These are phyloP conservation scores for Melitaea cinxia DNA, from an alignment of 1,140 invertebrate genomes.

Conservation along the genomic window DNA sequence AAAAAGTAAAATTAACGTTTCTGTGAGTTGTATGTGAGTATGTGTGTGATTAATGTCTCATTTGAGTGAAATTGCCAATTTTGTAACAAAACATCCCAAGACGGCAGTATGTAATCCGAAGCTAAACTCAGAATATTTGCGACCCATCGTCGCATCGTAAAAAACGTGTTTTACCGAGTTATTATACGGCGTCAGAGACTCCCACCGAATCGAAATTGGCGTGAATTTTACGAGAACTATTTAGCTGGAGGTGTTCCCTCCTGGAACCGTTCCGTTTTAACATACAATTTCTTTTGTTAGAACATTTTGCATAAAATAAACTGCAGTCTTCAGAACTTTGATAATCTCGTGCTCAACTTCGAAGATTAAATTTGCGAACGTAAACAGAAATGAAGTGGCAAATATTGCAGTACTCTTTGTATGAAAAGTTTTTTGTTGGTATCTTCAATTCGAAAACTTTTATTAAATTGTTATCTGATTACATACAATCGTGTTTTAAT, in stretches of 20 bases:
- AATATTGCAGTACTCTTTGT: constrained; percentile 1
- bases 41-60: too few species aligned
- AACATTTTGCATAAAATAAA: background rate
- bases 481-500: background rate
- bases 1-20: too few species aligned
- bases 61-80: too few species aligned
- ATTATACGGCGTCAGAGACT: constrained; percentile 65
- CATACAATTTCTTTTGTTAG: constrained; percentile 15
- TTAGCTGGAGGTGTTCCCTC: constrained; percentile 13
- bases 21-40: too few species aligned
- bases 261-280: background rate
- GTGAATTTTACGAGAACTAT: constrained; percentile 60
- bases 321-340: background rate
- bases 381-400: constrained; percentile 3
- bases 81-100: background rate
- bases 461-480: background rate
- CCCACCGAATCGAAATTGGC: constrained; percentile 64
- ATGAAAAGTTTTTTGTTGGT: background rate
- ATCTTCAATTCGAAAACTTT: background rate
- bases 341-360: constrained; percentile 15
- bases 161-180: constrained; percentile 70
- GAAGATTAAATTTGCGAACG: constrained; percentile 17
- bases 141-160: constrained; percentile 51
- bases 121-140: constrained; percentile 17
- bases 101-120: constrained; percentile 6